Conservation (phyloP, 2,797 vertebrate genomes). For the Enoplosus armatus region DNA sequence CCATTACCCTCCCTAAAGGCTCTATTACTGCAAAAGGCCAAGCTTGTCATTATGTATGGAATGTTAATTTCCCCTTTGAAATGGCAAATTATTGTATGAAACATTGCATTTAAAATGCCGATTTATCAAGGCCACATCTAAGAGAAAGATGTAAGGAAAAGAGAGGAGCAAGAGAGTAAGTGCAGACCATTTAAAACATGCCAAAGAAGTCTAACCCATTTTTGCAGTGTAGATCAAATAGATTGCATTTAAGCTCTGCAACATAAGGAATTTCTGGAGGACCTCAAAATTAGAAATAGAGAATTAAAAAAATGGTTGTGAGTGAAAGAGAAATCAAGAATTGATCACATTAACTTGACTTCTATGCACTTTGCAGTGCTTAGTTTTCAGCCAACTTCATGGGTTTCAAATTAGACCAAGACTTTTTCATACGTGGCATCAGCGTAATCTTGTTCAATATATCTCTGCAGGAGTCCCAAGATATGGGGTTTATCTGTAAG, state of each 20-base stretch:
- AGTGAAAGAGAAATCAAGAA: slow-evolving; percentile 49
- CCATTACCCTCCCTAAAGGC: slow-evolving; percentile 70
- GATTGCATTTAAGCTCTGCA: slow-evolving; percentile 64
- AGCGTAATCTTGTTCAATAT: slow-evolving; percentile 14
- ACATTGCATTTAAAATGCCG: slow-evolving; percentile 73
- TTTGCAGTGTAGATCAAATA: slow-evolving; percentile 65
- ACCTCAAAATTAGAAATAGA: slow-evolving; percentile 46
- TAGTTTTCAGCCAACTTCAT: slow-evolving; percentile 29
- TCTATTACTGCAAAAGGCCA: slow-evolving; percentile 79
- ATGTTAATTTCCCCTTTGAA: slow-evolving; percentile 78
- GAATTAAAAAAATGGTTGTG: slow-evolving; percentile 18
- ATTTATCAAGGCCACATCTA: slow-evolving; percentile 74
- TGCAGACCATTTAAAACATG: slow-evolving; percentile 45
- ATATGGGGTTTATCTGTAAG: slow-evolving; percentile 33
- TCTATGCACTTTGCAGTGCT: slow-evolving; percentile 22
- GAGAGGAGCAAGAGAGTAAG: slow-evolving; percentile 29
- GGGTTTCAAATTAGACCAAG: slow-evolving; percentile 30
- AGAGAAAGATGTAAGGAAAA: slow-evolving; percentile 27
- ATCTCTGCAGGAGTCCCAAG: slow-evolving; percentile 10
- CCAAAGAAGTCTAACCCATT: slow-evolving; percentile 37
- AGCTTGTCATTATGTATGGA: slow-evolving; percentile 70
- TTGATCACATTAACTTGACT: slow-evolving; percentile 45
- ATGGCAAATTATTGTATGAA: slow-evolving; percentile 74
- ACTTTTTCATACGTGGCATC: slow-evolving; percentile 30
- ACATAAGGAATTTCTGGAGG: slow-evolving; percentile 42